These are phyloP conservation scores for Plectropomus leopardus DNA, from an alignment of 2,113 vertebrate species.

Conservation along the genomic window DNA sequence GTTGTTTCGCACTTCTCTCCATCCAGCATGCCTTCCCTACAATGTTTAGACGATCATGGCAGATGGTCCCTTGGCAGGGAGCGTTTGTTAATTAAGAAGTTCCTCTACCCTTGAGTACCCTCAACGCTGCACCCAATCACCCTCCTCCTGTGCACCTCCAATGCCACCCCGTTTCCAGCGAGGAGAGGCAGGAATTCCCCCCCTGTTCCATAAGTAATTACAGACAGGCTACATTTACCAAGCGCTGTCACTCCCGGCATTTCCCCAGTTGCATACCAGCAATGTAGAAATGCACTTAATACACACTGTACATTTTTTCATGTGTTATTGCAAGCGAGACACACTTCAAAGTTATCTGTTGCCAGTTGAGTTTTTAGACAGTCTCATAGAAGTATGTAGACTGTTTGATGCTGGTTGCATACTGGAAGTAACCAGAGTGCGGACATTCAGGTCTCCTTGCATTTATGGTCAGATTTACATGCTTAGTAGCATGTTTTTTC, in stretches of 20 bases:
- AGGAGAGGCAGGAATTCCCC: slow-evolving; percentile 66
- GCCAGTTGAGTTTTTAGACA: neutral
- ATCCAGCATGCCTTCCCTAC: slow-evolving; percentile 29
- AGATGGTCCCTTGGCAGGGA: slow-evolving; percentile 78
- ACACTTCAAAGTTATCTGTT: neutral
- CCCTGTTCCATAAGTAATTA: slow-evolving; percentile 69
- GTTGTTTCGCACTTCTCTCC: slow-evolving; percentile 32
- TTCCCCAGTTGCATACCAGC: slow-evolving; percentile 47
- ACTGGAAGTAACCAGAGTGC: neutral
- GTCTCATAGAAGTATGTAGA: neutral
- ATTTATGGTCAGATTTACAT: neutral
- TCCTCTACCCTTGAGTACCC: slow-evolving; percentile 71
- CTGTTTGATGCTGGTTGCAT: neutral
- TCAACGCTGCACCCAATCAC: slow-evolving; percentile 60
- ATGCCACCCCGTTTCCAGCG: slow-evolving; percentile 47
- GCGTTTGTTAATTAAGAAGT: slow-evolving; percentile 79
- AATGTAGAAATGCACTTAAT: slow-evolving; percentile 38
- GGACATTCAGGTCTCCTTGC: neutral
- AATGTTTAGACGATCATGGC: slow-evolving; percentile 64
- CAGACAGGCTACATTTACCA: slow-evolving; percentile 55
- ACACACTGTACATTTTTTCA: slow-evolving; percentile 6
- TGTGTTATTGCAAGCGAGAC: neutral
- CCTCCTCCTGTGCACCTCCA: slow-evolving; percentile 66
- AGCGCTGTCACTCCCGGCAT: slow-evolving; percentile 62
- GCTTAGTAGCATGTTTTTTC: neutral